Evolutionary conservation across 2,888 invertebrate genomes (phyloP).

Genomic region (Spilosoma lubricipeda): DNA sequence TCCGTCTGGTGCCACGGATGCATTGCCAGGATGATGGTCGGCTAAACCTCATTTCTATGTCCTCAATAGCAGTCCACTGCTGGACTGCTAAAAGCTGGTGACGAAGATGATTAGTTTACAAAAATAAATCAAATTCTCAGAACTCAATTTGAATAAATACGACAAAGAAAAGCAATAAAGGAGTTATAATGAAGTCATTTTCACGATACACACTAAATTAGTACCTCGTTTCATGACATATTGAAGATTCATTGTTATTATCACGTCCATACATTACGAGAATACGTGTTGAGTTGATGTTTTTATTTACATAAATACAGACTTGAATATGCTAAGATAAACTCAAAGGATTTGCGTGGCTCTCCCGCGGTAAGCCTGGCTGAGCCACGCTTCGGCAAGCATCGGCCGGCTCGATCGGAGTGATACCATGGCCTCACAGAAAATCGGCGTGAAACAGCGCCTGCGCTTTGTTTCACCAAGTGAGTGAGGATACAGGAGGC

Average conservation of each 20-base stretch:
- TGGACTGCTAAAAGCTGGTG: too few relatives aligned
- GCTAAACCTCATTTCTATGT: too few relatives aligned
- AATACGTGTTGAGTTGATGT: neutral
- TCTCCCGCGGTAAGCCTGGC: too few relatives aligned
- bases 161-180: neutral
- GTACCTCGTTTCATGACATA: constrained; percentile 1
- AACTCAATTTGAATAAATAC: neutral
- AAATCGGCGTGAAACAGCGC: too few relatives aligned
- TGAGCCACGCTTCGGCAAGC: too few relatives aligned
- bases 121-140: neutral
- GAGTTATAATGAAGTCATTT: constrained; percentile 1
- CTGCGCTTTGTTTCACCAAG: too few relatives aligned
- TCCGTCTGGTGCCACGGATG: too few relatives aligned
- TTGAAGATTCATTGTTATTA: neutral
- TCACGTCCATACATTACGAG: neutral
- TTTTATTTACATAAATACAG: neutral
- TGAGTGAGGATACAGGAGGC: too few relatives aligned
- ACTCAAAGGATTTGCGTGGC: neutral
- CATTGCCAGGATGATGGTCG: too few relatives aligned
- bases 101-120: neutral
- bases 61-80: too few relatives aligned
- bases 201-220: neutral
- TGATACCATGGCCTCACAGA: too few relatives aligned
- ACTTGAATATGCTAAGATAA: constrained; percentile 4
- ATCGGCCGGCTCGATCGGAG: too few relatives aligned